These are phyloP conservation scores for Electrophaes corylata DNA, from an alignment of 2,888 invertebrate species.

Conservation along the genomic window DNA sequence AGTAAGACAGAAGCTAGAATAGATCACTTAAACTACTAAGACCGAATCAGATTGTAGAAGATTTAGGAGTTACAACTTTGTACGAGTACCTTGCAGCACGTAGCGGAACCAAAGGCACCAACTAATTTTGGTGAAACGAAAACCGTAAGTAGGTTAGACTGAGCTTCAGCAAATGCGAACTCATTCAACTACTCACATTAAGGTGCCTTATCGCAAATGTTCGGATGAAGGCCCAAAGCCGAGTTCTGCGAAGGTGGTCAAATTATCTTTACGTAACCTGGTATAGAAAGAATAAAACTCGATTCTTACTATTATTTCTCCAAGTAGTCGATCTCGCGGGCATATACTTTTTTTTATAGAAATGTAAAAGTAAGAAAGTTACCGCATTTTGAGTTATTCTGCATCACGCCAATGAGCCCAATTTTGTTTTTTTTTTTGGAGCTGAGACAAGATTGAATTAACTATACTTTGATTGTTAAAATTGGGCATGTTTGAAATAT, in stretches of 20 bases:
- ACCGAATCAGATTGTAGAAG: neutral
- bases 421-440: too few species aligned
- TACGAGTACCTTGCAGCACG: neutral
- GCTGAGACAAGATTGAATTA: too few species aligned
- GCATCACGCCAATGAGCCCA: too few species aligned
- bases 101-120: conserved; percentile 2
- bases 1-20: too few species aligned
- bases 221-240: conserved; percentile 10
- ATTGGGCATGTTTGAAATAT: too few species aligned
- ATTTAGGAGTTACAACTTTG: neutral
- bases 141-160: conserved; percentile 17
- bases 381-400: too few species aligned
- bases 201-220: conserved; percentile 26
- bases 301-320: too few species aligned
- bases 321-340: too few species aligned
- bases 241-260: conserved; percentile 8
- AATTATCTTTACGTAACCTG: neutral
- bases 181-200: conserved; percentile 33
- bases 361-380: too few species aligned
- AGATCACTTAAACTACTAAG: too few species aligned
- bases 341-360: too few species aligned
- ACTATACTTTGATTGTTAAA: too few species aligned
- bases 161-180: conserved; percentile 25
- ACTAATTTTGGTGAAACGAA: conserved; percentile 19
- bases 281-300: neutral